phyloP scores from a whole-genome alignment of 2,113 vertebrate genomes.

The Poeciliopsis occidentalis region DNA sequence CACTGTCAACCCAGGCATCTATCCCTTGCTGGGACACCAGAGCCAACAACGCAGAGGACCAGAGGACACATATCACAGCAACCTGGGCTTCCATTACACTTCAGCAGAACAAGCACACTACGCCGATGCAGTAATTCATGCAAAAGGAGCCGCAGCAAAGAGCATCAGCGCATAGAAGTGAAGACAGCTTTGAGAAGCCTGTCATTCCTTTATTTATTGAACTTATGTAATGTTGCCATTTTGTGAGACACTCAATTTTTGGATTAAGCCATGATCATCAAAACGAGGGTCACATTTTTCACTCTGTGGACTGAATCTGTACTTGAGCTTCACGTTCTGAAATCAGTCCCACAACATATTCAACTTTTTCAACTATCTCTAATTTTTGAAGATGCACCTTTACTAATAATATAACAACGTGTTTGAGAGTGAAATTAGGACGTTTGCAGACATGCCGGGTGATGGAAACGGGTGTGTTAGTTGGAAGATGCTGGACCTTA shows the following conservation, averaged over 20 bases:
- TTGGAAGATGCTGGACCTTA: background rate
- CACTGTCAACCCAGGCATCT: no score
- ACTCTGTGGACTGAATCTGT: no score
- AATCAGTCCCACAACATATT: background rate
- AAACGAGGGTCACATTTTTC: background rate
- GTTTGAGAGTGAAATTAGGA: no score
- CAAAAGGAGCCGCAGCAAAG: background rate
- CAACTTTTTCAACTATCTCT: background rate
- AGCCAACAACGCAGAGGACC: background rate
- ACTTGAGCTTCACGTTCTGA: background rate
- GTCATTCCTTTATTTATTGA: background rate
- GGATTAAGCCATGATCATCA: background rate
- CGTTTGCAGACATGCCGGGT: background rate
- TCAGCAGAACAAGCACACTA: no score
- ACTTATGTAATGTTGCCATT: background rate
- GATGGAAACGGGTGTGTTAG: constrained; percentile 45
- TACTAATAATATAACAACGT: constrained; percentile 29
- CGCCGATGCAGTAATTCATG: background rate
- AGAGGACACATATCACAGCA: background rate
- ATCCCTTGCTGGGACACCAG: background rate
- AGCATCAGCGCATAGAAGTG: no score
- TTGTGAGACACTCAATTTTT: background rate
- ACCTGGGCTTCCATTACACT: background rate
- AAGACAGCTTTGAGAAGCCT: background rate
- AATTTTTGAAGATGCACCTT: background rate